phyloP scores from a whole-genome alignment of 2,888 invertebrate genomes.

The Rugalucina vietnamica region DNA sequence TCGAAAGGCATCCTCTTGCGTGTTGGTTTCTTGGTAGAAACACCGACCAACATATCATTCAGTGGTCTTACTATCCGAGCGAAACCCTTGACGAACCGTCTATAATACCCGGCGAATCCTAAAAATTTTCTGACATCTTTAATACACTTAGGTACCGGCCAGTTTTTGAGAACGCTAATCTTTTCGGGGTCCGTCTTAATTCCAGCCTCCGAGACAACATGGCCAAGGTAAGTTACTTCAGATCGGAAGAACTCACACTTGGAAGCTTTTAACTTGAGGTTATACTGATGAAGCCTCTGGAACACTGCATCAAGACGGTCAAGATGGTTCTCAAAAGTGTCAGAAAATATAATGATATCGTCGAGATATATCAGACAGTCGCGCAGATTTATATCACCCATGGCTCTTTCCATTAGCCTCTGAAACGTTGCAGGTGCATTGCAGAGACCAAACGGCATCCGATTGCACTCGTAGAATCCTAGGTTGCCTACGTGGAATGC shows the following conservation, averaged over 20 bases:
- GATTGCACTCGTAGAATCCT: too few species aligned
- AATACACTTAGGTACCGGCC: neutral
- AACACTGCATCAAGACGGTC: constrained; percentile 1
- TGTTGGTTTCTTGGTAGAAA: neutral
- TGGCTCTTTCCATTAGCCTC: neutral
- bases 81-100: constrained; percentile 19
- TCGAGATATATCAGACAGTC: constrained; percentile 20
- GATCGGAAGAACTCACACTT: constrained; percentile 25
- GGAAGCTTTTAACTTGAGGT: constrained; percentile 14
- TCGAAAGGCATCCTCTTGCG: neutral
- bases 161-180: neutral
- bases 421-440: neutral
- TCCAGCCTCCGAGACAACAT: neutral
- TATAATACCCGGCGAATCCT: constrained; percentile 17
- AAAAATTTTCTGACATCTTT: constrained; percentile 6
- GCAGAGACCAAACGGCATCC: neutral
- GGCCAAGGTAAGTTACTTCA: constrained; percentile 1
- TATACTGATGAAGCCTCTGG: neutral
- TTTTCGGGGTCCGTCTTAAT: constrained; percentile 10
- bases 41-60: neutral
- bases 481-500: too few species aligned
- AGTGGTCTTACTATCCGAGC: too few species aligned
- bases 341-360: constrained; percentile 11
- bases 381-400: neutral
- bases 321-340: neutral